Evolutionary conservation across 1,140 invertebrate species (phyloP).

Genomic region (Diorhabda carinulata): DNA sequence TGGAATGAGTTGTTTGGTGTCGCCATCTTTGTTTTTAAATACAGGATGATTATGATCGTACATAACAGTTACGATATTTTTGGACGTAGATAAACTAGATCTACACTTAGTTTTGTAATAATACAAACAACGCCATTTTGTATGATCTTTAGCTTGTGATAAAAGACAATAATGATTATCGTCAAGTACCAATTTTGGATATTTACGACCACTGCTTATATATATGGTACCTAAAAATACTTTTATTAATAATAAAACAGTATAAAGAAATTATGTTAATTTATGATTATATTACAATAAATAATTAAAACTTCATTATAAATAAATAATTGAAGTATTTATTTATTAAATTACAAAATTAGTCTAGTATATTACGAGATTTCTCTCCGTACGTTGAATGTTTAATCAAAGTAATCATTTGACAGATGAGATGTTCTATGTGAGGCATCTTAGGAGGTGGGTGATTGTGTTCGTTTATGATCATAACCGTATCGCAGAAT

Average conservation of each 20-base stretch:
- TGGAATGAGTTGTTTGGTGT: slow-evolving; percentile 20
- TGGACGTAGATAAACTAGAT: slow-evolving; percentile 27
- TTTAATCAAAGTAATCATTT: too few relatives aligned
- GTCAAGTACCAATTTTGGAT: slow-evolving; percentile 30
- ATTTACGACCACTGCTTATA: slow-evolving; percentile 27
- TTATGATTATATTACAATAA: not conserved
- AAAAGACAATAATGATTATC: slow-evolving; percentile 27
- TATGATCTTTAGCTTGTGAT: slow-evolving; percentile 25
- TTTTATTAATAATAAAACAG: not conserved
- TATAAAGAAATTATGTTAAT: not conserved
- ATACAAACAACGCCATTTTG: slow-evolving; percentile 32
- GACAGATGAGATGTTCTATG: not conserved
- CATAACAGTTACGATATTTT: slow-evolving; percentile 24
- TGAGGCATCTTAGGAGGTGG: not conserved
- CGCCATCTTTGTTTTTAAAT: slow-evolving; percentile 4
- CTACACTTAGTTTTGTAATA: slow-evolving; percentile 34
- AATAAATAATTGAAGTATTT: too few relatives aligned
- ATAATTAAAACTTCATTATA: not conserved
- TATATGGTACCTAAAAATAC: slow-evolving; percentile 29
- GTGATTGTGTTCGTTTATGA: slow-evolving; percentile 23
- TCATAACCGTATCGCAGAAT: slow-evolving; percentile 20
- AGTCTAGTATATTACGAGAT: too few relatives aligned
- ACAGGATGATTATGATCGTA: slow-evolving; percentile 27
- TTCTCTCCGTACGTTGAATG: too few relatives aligned
- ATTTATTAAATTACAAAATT: too few relatives aligned